Evolutionary conservation across 1,140 invertebrate species (phyloP).

Genomic region (Nasonia giraulti): DNA sequence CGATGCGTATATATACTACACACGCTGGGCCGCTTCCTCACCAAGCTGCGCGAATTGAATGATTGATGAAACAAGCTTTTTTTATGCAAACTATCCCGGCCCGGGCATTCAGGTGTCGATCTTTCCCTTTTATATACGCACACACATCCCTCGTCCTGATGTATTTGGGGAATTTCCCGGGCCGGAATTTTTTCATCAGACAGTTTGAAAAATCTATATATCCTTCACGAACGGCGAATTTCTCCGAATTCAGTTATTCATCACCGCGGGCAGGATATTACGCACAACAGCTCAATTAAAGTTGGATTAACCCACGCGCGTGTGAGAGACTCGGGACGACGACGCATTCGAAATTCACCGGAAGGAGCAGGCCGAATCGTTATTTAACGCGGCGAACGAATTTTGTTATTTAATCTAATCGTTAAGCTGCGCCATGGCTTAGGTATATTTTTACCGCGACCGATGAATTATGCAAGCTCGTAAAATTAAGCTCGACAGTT

Average conservation of each 20-base stretch:
- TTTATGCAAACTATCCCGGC: neutral
- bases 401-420: neutral
- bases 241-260: too few species aligned
- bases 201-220: neutral
- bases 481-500: constrained; percentile 7
- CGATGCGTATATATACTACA: too few species aligned
- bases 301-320: neutral
- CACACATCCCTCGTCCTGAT: neutral
- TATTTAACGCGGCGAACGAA: neutral
- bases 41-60: constrained; percentile 11
- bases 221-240: too few species aligned
- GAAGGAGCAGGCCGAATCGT: neutral
- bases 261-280: neutral
- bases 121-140: neutral
- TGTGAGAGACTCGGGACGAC: neutral
- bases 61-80: constrained; percentile 34
- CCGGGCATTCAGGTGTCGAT: neutral
- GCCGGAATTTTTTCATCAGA: neutral
- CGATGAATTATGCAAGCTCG: neutral
- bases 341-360: neutral
- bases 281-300: neutral
- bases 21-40: neutral
- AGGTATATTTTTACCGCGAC: neutral
- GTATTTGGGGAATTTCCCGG: neutral
- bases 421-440: neutral